Conservation (phyloP, 1,140 invertebrate species). For the Neocloeon triangulifer region DNA sequence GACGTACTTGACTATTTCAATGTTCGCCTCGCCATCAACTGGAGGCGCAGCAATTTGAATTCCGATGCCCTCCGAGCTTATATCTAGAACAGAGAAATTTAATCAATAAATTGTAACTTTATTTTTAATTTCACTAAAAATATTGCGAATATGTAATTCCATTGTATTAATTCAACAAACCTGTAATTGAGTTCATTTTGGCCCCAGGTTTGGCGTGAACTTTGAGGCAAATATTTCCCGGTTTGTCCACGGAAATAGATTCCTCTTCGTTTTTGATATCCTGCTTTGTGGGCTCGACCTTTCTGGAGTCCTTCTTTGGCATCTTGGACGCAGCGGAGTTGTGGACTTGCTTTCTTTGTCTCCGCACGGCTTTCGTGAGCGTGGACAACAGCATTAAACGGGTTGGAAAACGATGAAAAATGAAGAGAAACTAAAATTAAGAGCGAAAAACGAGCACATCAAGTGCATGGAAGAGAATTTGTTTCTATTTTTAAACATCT, state of each 20-base stretch:
- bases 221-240: conserved; percentile 34
- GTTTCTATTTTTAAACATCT: too few relatives aligned
- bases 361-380: too few relatives aligned
- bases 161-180: conserved; percentile 15
- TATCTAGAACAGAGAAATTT: conserved; percentile 14
- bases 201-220: conserved; percentile 54
- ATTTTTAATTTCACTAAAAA: conserved; percentile 6
- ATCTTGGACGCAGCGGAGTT: too few relatives aligned
- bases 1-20: conserved; percentile 46
- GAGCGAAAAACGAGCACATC: too few relatives aligned
- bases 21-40: conserved; percentile 55
- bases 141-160: not conserved
- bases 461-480: too few relatives aligned
- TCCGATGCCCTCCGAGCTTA: conserved; percentile 25
- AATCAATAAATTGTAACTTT: conserved; percentile 4
- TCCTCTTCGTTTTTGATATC: too few relatives aligned
- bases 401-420: too few relatives aligned
- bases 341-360: too few relatives aligned
- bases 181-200: conserved; percentile 45
- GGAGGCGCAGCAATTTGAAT: conserved; percentile 54
- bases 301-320: too few relatives aligned
- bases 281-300: too few relatives aligned
- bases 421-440: too few relatives aligned
- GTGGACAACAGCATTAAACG: too few relatives aligned
- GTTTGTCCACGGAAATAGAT: conserved; percentile 28